Conservation (phyloP, 2,113 vertebrate genomes). For the Brachyistius frenatus region DNA sequence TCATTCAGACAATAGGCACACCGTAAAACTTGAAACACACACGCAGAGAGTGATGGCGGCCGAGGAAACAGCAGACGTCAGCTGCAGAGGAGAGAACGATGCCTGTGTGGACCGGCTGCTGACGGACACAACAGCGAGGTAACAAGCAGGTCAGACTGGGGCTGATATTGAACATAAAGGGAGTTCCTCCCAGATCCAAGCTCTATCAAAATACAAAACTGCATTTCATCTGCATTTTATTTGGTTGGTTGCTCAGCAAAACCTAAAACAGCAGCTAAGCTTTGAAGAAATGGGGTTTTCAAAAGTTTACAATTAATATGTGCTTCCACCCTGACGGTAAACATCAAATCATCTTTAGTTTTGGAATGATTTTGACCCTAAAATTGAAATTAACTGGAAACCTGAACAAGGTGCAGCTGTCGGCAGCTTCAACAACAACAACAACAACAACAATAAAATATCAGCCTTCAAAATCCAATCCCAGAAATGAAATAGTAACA, state of each 20-base stretch:
- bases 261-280: neutral
- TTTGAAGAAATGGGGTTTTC: neutral
- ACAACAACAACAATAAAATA: neutral
- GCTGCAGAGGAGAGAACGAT: conserved; percentile 8
- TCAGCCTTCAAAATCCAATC: neutral
- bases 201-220: conserved; percentile 32
- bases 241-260: neutral
- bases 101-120: neutral
- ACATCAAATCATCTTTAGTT: neutral
- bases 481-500: neutral
- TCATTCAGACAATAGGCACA: conserved; percentile 55
- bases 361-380: conserved; percentile 11
- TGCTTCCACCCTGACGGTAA: conserved; percentile 6
- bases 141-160: neutral
- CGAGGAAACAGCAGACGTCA: conserved; percentile 26
- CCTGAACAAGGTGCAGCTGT: neutral
- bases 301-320: neutral
- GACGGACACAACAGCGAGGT: neutral
- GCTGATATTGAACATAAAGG: conserved; percentile 6
- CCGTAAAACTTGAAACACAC: conserved; percentile 51
- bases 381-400: conserved; percentile 8
- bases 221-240: conserved; percentile 2
- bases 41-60: neutral
- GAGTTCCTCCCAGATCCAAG: neutral
- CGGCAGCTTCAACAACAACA: conserved; percentile 1